Evolutionary conservation across 2,888 invertebrate genomes (phyloP).

Genomic region (Tiliacea aurago): DNA sequence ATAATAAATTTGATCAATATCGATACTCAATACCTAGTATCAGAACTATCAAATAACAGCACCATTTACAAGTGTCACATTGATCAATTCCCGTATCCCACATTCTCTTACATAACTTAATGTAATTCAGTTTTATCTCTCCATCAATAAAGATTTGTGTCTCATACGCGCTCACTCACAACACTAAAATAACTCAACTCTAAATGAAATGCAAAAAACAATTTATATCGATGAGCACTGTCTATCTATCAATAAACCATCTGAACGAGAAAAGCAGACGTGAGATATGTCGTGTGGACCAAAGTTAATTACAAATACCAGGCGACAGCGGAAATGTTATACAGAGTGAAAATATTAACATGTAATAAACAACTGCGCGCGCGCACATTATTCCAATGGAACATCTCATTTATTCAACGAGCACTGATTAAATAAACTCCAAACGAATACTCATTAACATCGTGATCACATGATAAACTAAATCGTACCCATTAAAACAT

Average conservation of each 20-base stretch:
- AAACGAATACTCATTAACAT: conserved; percentile 79
- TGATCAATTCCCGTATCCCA: conserved; percentile 25
- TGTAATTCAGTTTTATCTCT: conserved; percentile 37
- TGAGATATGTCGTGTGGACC: conserved; percentile 57
- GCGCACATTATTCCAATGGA: conserved; percentile 70
- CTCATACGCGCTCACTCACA: conserved; percentile 20
- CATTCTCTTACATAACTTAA: conserved; percentile 22
- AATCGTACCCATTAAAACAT: conserved; percentile 73
- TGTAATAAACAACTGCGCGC: conserved; percentile 68
- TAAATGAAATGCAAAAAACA: conserved; percentile 59
- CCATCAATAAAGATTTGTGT: conserved; percentile 36
- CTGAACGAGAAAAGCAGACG: conserved; percentile 53
- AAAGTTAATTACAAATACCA: conserved; percentile 65
- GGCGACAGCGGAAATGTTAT: conserved; percentile 65
- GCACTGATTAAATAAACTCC: conserved; percentile 75
- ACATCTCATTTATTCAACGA: conserved; percentile 78
- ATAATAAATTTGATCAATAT: neutral
- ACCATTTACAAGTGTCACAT: conserved; percentile 38
- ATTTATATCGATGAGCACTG: conserved; percentile 51
- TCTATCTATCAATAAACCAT: conserved; percentile 53
- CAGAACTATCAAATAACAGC: conserved; percentile 29
- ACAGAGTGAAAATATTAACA: conserved; percentile 65
- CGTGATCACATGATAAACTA: conserved; percentile 82
- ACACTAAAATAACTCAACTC: conserved; percentile 40
- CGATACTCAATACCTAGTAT: conserved; percentile 8